Evolutionary conservation across 30 jellyfish, hydroid and myxozoan genomes (phyloP).

Genomic region (Kudoa iwatai): DNA sequence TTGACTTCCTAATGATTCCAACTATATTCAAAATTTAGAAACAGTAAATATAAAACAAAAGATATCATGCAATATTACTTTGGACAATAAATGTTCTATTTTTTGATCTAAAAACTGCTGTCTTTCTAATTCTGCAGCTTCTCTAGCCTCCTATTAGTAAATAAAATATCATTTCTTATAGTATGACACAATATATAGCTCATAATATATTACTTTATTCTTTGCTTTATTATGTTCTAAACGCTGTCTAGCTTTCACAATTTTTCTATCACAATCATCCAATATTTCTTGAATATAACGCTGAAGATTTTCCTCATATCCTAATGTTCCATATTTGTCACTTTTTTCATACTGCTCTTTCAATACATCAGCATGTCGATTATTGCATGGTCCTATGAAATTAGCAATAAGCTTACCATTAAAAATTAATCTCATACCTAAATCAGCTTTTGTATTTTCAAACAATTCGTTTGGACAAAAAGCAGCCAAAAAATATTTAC

Average conservation of each 20-base stretch:
- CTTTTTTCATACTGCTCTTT: constrained; percentile 46
- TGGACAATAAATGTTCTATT: too few species aligned
- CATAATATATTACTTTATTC: background rate
- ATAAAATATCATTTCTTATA: too few species aligned
- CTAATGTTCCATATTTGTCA: constrained; percentile 16
- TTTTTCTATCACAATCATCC: constrained; percentile 52
- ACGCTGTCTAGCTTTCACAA: constrained; percentile 54
- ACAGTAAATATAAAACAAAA: too few species aligned
- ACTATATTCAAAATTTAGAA: too few species aligned
- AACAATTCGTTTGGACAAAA: constrained; percentile 75
- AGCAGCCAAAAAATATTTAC: constrained; percentile 44
- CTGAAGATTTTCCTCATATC: constrained; percentile 30
- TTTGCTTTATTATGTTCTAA: constrained; percentile 1
- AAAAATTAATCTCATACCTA: constrained; percentile 10
- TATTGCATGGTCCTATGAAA: constrained; percentile 23
- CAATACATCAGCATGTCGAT: constrained; percentile 36
- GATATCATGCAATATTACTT: too few species aligned
- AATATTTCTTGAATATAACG: constrained; percentile 15
- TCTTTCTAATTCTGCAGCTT: too few species aligned
- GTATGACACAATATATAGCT: too few species aligned
- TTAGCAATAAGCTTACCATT: background rate
- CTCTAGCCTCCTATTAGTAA: too few species aligned
- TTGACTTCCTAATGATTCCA: constrained; percentile 48
- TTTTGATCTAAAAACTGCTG: too few species aligned
- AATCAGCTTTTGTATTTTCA: constrained; percentile 67